Base-by-base conservation (phyloP, 2,797 vertebrate genomes). In the Eremophila alpestris region DNA sequence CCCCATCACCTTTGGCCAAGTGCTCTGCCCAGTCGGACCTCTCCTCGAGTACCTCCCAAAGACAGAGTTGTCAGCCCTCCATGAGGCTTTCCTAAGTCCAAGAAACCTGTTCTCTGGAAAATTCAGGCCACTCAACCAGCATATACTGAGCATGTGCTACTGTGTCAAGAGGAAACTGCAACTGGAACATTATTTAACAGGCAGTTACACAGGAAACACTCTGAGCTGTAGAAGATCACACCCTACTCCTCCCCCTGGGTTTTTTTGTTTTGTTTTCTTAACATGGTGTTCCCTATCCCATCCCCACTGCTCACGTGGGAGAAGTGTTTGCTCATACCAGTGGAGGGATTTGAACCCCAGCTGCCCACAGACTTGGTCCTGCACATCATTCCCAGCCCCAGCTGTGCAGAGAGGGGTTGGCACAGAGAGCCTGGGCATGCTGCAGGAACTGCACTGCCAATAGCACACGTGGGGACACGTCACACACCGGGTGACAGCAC, bases 381-480 rank as follows among this genome's bases (percentile, higher is more conserved):
- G 46, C 36, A 18, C 4, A 30, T 38, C 24, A 24, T 49, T 49
- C 27, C 3, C 17, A n/a, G 70, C 24, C 58, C 48, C 30, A 51
- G 56, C n/a, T 43, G 56, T 2, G 22, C 49, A 24, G 32, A 74
- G 27, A 40, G 34, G 55, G 40, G 49, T 29, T 3, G 3, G 48
- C 62, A 63, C 17, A 20, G 32, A 49, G n/a, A 22, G 34, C 56
- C 69, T 11, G 52, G 58, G 60, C 0, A 0, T 15, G 41, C 62
- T 56, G 64, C 94, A 67, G 54, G 46, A 36, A 4, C 58, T 10
- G 58, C 67, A 24, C 15, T 32, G n/a, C 77, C 21, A 45, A 19
- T 32, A 68, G 34, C 60, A 74, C 54, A 7, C 9, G 2, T 2
- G 20, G 43, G 49, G 7, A 71, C 64, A 34, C 0, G 1, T 68